A percentile compares a stretch with the other conserved stretches of the same genome.
Conservation (phyloP, 2,888 invertebrate genomes). For the Tortrix viridana region DNA sequence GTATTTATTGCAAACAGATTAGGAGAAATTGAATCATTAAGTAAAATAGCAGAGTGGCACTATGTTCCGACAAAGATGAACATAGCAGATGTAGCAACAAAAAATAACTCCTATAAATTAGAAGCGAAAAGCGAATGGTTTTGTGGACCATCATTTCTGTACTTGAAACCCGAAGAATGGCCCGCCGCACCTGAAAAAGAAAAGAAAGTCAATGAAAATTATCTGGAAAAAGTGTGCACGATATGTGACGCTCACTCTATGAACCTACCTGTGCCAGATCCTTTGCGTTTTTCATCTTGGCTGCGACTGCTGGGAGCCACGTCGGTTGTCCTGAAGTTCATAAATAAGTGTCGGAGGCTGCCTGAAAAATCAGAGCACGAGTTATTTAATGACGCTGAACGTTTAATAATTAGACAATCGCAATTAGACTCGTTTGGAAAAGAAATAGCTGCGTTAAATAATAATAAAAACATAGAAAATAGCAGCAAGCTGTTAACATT, state of each 20-base stretch:
- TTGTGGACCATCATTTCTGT: slow-evolving; percentile 19
- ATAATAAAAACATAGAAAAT: background rate
- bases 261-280: slow-evolving; percentile 6
- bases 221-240: slow-evolving; percentile 1
- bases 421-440: slow-evolving; percentile 13
- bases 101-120: slow-evolving; percentile 9
- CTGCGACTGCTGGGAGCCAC: slow-evolving; percentile 6
- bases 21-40: slow-evolving; percentile 17
- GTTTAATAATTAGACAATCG: background rate
- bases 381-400: background rate
- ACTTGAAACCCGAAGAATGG: slow-evolving; percentile 6
- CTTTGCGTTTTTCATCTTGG: slow-evolving; percentile 4
- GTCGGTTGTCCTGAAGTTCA: background rate
- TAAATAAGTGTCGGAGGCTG: slow-evolving; percentile 2
- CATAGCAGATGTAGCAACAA: slow-evolving; percentile 21
- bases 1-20: slow-evolving; percentile 42
- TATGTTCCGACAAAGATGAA: slow-evolving; percentile 31
- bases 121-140: slow-evolving; percentile 12
- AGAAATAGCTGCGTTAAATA: background rate
- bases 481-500: slow-evolving; percentile 4
- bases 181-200: slow-evolving; percentile 11
- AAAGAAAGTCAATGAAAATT: background rate
- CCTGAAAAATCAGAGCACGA: background rate
- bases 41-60: slow-evolving; percentile 12
- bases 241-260: background rate